Evolutionary conservation across 1,140 invertebrate genomes (phyloP), one percentile per base, ranked within the genome.

Genomic region (Saxidomus purpurata): DNA sequence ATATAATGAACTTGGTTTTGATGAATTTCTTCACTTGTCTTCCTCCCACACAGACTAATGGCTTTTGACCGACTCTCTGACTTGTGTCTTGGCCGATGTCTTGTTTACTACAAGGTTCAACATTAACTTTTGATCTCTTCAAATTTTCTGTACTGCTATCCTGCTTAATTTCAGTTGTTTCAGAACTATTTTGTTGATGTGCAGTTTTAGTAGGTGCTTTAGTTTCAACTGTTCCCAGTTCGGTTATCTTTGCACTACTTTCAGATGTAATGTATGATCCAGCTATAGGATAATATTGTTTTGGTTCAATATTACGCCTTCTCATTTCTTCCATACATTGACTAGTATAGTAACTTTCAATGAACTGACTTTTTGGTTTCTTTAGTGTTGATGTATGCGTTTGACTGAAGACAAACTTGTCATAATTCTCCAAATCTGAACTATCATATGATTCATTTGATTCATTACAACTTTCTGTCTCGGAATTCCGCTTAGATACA

Each of bases 1-100:
- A 63, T n/a, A 88, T 88, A 36, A 88, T 81, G 55, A 88, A 81
- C 55, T 88, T 88, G 15, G 86, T 80, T 52, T 88, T 88, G 28
- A 81, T 88, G 76, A 59, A 22, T 55, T 55, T 79, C 74, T 77
- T 77, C 43, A 49, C 40, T 52, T 77, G 74, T 49, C 9, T 47
- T 28, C 40, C 25, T 28, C 74, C n/a, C 1, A 11, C 34, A 31
- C 4, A 28, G n/a, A 31, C 15, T 22, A 36, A 77, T 9, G 47
- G 17, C 34, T 38, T 3, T n/a, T 71, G 67, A 38, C n/a, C 38
- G 3, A 17, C 34, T 15, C n/a, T 8, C 25, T 71, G 3, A n/a
- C 34, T 15, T 40, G 13, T 71, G 47, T 28, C 43, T n/a, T 17
- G 22, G 40, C 49, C 22, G 36, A 40, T 43, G 4, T 8, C 43